Evolutionary conservation across 1,140 invertebrate species (phyloP), one percentile per base, ranked within the genome.

Genomic region (Lineus longissimus): DNA sequence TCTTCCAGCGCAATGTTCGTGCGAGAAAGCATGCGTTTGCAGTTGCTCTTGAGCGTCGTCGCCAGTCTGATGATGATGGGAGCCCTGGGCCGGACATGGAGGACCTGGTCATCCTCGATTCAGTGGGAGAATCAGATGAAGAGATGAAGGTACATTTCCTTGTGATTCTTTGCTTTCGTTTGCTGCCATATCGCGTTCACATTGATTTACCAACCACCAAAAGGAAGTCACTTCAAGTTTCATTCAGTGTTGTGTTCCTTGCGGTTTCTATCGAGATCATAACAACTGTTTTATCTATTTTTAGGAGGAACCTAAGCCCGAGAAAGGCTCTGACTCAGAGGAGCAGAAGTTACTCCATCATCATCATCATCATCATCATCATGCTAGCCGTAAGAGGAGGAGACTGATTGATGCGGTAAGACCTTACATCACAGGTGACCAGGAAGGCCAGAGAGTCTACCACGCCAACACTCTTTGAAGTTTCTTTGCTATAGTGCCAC

Each of bases 41-140:
- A n/a, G 25, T 9, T 27, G 6, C 47, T n/a, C n/a, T 19, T 4
- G 25, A 27, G n/a, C 47, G 47, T 27, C 19, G n/a, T n/a, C 19
- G 47, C 4, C 6, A 51, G n/a, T 51, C 47, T 6, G 47, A 51
- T n/a, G 47, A 51, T 6, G 47, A 51, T 6, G 47, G n/a, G 4
- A 9, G 9, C 47, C 6, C n/a, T n/a, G 9, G n/a, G 6, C 47
- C 47, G 4, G 47, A 51, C 4, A 51, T 51, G 47, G 47, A 51
- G 19, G 47, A 51, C n/a, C 47, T 51, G 4, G 47, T 51, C 47
- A 27, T 51, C 25, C n/a, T 51, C 9, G 47, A 51, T 51, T 19
- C n/a, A 7, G 47, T 51, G 19, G 47, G 47, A 19, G 47, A 51
- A 51, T 51, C 47, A 6, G 47, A 51, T 51, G 47, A 51, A 23